phyloP scores from a whole-genome alignment of 2,888 invertebrate species.

The Ormia ochracea region DNA sequence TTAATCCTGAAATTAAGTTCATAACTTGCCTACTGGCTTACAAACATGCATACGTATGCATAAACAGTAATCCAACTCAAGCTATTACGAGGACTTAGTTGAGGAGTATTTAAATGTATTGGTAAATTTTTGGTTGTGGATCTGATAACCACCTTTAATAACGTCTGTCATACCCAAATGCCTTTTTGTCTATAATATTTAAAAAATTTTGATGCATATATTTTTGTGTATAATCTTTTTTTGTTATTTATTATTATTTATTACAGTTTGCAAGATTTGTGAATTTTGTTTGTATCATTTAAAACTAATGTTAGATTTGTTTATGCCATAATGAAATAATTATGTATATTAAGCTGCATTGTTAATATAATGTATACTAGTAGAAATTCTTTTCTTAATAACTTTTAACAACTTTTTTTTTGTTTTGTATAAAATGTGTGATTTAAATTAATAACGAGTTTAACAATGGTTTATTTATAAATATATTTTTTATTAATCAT shows the following conservation, averaged over 20 bases:
- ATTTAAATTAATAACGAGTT: slow-evolving; percentile 50
- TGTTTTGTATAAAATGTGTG: slow-evolving; percentile 42
- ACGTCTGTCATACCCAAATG: too few relatives aligned
- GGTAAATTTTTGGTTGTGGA: too few relatives aligned
- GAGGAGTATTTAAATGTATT: too few relatives aligned
- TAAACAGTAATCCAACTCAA: too few relatives aligned
- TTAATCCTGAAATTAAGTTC: too few relatives aligned
- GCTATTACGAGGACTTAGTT: too few relatives aligned
- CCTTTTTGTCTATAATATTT: too few relatives aligned
- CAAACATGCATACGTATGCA: too few relatives aligned
- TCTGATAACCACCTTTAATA: too few relatives aligned
- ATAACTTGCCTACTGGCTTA: too few relatives aligned
- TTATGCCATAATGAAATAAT: slow-evolving; percentile 39
- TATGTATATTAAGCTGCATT: slow-evolving; percentile 31
- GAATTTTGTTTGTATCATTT: slow-evolving; percentile 31
- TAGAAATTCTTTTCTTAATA: neutral
- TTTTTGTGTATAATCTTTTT: neutral
- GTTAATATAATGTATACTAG: slow-evolving; percentile 29
- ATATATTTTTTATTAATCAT: slow-evolving; percentile 19
- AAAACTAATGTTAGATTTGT: slow-evolving; percentile 48
- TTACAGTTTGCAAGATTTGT: slow-evolving; percentile 56
- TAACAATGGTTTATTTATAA: slow-evolving; percentile 40
- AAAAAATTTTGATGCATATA: too few relatives aligned
- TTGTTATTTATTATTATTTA: slow-evolving; percentile 29
- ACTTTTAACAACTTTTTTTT: slow-evolving; percentile 31